Evolutionary conservation across 92 coral and sea anemone genomes (phyloP).

Genomic region (Palythoa grandis): DNA sequence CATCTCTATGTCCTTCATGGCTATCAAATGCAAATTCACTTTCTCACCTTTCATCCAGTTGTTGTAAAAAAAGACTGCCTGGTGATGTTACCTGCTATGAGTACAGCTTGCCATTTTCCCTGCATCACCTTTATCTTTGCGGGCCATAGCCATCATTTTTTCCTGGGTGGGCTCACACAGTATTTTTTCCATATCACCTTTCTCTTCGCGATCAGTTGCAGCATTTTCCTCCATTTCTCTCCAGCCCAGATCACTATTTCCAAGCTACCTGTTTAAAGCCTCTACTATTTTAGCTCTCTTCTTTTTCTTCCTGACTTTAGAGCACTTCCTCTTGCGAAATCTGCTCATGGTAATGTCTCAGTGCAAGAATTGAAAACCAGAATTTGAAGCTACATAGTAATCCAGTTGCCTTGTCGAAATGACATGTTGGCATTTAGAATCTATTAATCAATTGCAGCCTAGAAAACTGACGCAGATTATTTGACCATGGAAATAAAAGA

Average conservation of each 20-base stretch:
- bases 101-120: too few relatives aligned
- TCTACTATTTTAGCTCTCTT: conserved; percentile 24
- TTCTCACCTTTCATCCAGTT: too few relatives aligned
- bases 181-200: too few relatives aligned
- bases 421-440: not conserved
- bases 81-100: too few relatives aligned
- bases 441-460: not conserved
- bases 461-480: conserved; percentile 11
- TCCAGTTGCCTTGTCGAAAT: too few relatives aligned
- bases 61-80: too few relatives aligned
- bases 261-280: not conserved
- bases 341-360: conserved; percentile 18
- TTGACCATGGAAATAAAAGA: not conserved
- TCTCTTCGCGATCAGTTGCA: conserved; percentile 2
- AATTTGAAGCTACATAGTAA: not conserved
- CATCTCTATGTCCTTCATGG: too few relatives aligned
- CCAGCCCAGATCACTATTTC: not conserved
- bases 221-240: conserved; percentile 6
- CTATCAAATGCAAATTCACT: too few relatives aligned
- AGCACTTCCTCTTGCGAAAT: conserved; percentile 51
- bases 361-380: not conserved
- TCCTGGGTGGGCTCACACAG: too few relatives aligned
- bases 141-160: too few relatives aligned
- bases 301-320: conserved; percentile 42
- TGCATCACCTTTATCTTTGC: too few relatives aligned